Percentiles rank a stretch among this genome's conserved stretches.
Evolutionary conservation across 2,888 invertebrate species (phyloP).

Genomic region (Dryobotodes eremita): DNA sequence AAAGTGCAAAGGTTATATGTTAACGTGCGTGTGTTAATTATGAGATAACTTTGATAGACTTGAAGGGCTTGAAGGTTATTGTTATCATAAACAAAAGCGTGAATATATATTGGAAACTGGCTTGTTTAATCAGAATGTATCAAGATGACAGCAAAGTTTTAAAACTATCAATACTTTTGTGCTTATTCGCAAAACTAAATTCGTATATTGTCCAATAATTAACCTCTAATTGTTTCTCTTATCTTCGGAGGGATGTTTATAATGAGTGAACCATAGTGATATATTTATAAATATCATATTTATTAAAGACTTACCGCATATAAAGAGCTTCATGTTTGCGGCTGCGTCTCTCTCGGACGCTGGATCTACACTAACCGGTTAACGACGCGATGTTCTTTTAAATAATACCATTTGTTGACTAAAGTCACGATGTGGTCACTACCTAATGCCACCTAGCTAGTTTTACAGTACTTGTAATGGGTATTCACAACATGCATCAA

Average conservation of each 20-base stretch:
- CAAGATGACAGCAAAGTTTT: background rate
- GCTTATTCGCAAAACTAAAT: background rate
- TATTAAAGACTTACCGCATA: slow-evolving; percentile 71
- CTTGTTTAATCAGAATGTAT: background rate
- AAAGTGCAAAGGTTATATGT: slow-evolving; percentile 34
- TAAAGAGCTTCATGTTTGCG: slow-evolving; percentile 72
- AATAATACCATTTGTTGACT: slow-evolving; percentile 59
- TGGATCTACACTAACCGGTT: slow-evolving; percentile 75
- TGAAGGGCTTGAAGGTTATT: background rate
- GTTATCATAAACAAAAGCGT: slow-evolving; percentile 8
- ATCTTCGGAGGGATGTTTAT: background rate
- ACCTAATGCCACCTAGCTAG: slow-evolving; percentile 20
- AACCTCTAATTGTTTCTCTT: background rate
- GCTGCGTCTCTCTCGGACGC: slow-evolving; percentile 63
- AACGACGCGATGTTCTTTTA: slow-evolving; percentile 64
- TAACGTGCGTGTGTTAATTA: background rate
- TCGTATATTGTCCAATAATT: too few relatives aligned
- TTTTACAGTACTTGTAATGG: slow-evolving; percentile 47
- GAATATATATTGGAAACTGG: slow-evolving; percentile 14
- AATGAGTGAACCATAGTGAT: background rate
- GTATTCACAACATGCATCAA: slow-evolving; percentile 49
- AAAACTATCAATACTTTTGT: background rate
- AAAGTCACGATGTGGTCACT: slow-evolving; percentile 49
- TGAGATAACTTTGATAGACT: background rate
- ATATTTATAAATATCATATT: slow-evolving; percentile 24